Conservation (phyloP, 2,888 invertebrate species). For the Coecobrya sp. region DNA sequence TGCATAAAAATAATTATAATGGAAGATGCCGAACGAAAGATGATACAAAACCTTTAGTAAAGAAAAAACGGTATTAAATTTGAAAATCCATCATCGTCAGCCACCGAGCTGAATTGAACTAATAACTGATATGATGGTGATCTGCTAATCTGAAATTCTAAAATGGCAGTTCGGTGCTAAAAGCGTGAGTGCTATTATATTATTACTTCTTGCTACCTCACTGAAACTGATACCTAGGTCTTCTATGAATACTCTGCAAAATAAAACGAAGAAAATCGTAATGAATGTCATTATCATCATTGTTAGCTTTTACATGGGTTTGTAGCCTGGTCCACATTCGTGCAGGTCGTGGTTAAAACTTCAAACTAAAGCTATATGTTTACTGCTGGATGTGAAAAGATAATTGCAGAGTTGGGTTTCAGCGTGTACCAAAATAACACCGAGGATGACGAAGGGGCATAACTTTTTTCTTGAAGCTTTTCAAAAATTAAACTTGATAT, state of each 20-base stretch:
- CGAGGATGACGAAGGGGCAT: not conserved
- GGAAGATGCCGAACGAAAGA: not conserved
- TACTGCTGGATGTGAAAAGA: not conserved
- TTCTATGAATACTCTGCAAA: not conserved
- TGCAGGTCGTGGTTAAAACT: constrained; percentile 39
- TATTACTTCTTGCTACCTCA: not conserved
- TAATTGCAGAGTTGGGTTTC: not conserved
- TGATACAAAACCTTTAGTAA: not conserved
- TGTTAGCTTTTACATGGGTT: not conserved
- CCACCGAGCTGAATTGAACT: too few species aligned
- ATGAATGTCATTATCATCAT: constrained; percentile 34
- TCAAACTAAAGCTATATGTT: not conserved
- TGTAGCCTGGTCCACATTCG: not conserved
- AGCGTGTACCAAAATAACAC: not conserved
- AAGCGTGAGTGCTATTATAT: constrained; percentile 30
- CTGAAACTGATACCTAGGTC: not conserved
- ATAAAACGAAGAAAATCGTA: not conserved
- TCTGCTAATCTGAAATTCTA: constrained; percentile 27
- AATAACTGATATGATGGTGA: not conserved
- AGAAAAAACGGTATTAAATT: not conserved
- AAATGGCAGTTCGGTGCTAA: constrained; percentile 48
- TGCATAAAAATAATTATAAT: not conserved
- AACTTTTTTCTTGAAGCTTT: not conserved
- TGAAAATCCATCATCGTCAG: not conserved
- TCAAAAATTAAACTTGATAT: constrained; percentile 7